phyloP scores from a whole-genome alignment of 2,797 vertebrate genomes.

The Eulemur coronatus region DNA sequence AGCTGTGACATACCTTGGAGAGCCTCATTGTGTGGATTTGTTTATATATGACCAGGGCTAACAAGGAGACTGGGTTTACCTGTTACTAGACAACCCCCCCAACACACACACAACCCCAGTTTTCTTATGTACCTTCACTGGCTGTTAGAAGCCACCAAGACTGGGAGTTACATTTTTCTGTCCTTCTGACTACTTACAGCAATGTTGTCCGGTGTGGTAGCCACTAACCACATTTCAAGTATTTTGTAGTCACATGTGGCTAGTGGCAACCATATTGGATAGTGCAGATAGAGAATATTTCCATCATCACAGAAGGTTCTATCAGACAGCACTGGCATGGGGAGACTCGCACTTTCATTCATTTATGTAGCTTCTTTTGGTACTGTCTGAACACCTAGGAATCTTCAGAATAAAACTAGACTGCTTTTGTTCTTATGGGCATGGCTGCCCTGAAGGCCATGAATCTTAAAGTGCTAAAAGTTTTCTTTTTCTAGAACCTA shows the following conservation, averaged over 20 bases:
- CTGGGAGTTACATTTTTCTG: background rate
- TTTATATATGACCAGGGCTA: background rate
- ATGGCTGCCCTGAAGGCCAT: background rate
- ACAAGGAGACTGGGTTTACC: background rate
- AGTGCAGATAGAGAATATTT: background rate
- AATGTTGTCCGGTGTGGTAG: background rate
- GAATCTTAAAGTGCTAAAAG: constrained; percentile 6
- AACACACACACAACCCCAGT: background rate
- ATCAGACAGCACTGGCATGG: background rate
- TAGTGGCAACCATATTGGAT: background rate
- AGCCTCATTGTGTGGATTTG: background rate
- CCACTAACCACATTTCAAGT: background rate
- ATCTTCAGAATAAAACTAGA: constrained; percentile 29
- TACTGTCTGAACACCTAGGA: background rate
- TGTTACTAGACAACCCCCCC: background rate
- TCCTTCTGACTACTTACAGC: background rate
- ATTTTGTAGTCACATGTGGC: background rate
- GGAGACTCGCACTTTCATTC: background rate
- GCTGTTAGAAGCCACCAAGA: background rate
- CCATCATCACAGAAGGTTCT: background rate
- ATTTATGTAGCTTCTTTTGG: background rate
- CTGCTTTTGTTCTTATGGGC: constrained; percentile 4
- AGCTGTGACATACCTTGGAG: background rate
- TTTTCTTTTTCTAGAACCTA: constrained; percentile 36
- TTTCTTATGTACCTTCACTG: background rate